These are phyloP conservation scores for Stylophora pistillata DNA, from an alignment of 64 coral and sea anemone genomes.

Conservation along the genomic window DNA sequence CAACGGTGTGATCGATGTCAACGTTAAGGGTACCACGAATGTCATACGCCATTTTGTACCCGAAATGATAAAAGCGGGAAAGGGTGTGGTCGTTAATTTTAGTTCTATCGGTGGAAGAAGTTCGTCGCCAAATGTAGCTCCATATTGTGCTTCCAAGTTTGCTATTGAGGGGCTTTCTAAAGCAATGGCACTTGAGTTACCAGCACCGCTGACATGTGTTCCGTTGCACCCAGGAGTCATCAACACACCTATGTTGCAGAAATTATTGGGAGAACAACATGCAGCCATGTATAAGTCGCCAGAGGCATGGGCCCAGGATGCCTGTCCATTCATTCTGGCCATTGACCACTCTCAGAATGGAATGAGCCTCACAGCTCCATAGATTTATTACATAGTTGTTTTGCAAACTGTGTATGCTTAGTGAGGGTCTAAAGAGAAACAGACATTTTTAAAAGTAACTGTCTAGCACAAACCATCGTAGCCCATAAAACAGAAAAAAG, in stretches of 20 bases:
- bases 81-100: constrained; percentile 79
- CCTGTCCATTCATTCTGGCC: constrained; percentile 85
- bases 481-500: too few relatives aligned
- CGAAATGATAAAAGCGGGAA: constrained; percentile 56
- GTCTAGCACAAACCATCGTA: too few relatives aligned
- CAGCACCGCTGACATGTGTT: constrained; percentile 64
- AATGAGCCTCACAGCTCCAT: constrained; percentile 52
- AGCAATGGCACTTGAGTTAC: constrained; percentile 78
- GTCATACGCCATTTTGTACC: constrained; percentile 70
- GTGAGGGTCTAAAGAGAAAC: too few relatives aligned
- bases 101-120: constrained; percentile 61
- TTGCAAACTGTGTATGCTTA: too few relatives aligned
- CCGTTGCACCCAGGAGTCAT: constrained; percentile 86
- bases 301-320: constrained; percentile 54
- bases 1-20: constrained; percentile 52
- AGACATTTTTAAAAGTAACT: too few relatives aligned
- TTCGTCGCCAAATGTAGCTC: constrained; percentile 56
- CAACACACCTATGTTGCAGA: constrained; percentile 73
- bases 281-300: constrained; percentile 26
- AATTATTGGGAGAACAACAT: constrained; percentile 32
- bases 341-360: constrained; percentile 68
- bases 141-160: constrained; percentile 85
- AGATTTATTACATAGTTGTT: too few relatives aligned
- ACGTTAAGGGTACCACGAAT: constrained; percentile 75
- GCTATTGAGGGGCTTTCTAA: constrained; percentile 85